Percentiles rank a stretch among this genome's conserved stretches.
phyloP scores from a whole-genome alignment of 2,113 vertebrate species.

The Bos indicus region DNA sequence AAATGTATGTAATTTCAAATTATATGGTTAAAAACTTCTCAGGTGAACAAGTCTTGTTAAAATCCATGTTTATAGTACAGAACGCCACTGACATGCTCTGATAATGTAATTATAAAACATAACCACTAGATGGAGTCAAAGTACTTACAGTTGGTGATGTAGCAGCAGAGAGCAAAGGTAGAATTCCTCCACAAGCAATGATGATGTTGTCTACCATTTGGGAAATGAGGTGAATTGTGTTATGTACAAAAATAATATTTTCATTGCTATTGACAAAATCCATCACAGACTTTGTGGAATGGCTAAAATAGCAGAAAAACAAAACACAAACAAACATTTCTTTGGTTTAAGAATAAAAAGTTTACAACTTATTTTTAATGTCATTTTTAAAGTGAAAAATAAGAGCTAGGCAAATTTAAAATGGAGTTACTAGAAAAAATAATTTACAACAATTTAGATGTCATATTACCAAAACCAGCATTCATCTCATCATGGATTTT shows the following conservation, averaged over 20 bases:
- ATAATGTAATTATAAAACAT: slow-evolving; percentile 49
- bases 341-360: neutral
- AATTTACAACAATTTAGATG: neutral
- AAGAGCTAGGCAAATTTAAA: neutral
- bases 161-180: slow-evolving; percentile 97
- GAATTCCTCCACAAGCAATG: slow-evolving; percentile 98
- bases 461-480: neutral
- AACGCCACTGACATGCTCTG: neutral
- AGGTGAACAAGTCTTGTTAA: neutral
- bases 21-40: neutral
- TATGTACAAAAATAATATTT: slow-evolving; percentile 99
- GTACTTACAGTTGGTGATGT: slow-evolving; percentile 97
- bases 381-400: slow-evolving; percentile 4
- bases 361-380: neutral
- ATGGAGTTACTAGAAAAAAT: neutral
- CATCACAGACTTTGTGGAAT: slow-evolving; percentile 99
- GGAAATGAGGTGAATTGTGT: slow-evolving; percentile 99
- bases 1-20: neutral
- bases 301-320: slow-evolving; percentile 82
- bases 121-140: slow-evolving; percentile 80
- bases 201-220: slow-evolving; percentile 99
- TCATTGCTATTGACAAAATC: slow-evolving; percentile 99
- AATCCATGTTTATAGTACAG: neutral
- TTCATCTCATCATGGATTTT: neutral
- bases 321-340: slow-evolving; percentile 31